Evolutionary conservation across 2,797 vertebrate species (phyloP), one percentile per base, ranked within the genome.

Genomic region (Sparus aurata): DNA sequence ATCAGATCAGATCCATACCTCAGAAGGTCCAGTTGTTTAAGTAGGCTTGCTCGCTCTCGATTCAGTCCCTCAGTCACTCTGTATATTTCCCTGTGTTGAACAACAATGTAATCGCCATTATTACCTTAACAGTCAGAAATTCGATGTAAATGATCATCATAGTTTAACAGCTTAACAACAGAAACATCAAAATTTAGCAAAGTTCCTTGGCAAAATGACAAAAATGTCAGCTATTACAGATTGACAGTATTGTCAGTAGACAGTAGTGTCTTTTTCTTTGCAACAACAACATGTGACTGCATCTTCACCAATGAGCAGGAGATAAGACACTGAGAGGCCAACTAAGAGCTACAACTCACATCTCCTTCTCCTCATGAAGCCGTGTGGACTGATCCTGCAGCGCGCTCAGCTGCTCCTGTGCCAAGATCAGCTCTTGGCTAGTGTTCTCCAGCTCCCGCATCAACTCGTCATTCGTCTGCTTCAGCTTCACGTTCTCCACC

Each of bases 11-110:
- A 72, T 50, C 23, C 80, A 16, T 79, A 98, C 98, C 98, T 97
- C 77, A 99, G 86, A 70, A 98, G 95, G 80, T 98, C 97, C 84
- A 99, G 87, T 81, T 99, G 97, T 85, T 98, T 99, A 71, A 96
- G 87, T 34, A 99, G 96, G 70, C 96, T 94, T 0, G 95, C 91
- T 84, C 97, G 94, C 85, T 99, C 97, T 23, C 97, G 93, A 86
- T 98, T 96, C 23, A 98, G 94, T 55, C 95, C 94, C 89, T 99
- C 98, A 0, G 96, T 97, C 58, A 98, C 91, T 2, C 92, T 89
- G 90, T 97, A 99, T 15, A 99, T 94, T 83, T 99, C 97, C 88
- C 97, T 99, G 88, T 4, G 60, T 66, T 30, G 9, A 76, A 64
- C 43, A 82, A 74, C 79, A 79, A 43, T 0, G 75, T 1, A 2